phyloP scores from a whole-genome alignment of 2,113 vertebrate genomes.

The Piprites chloris region DNA sequence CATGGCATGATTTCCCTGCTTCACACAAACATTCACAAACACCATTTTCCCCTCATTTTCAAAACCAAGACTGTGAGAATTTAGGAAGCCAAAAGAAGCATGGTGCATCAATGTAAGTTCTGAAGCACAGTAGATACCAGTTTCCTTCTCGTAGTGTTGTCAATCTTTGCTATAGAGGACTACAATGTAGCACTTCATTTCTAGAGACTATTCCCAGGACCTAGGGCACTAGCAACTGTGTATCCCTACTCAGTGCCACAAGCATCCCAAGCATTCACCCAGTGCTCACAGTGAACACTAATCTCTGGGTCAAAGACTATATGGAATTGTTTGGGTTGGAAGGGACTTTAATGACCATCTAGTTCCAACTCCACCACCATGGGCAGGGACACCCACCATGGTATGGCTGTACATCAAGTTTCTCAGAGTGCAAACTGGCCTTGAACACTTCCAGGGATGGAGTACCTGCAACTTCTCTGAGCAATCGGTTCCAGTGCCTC shows the following conservation, averaged over 20 bases:
- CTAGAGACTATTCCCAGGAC: neutral
- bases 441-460: neutral
- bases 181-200: neutral
- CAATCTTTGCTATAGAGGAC: neutral
- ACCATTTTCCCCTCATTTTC: neutral
- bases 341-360: neutral
- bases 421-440: neutral
- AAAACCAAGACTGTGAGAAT: neutral
- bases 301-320: neutral
- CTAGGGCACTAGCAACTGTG: accelerated
- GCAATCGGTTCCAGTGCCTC: neutral
- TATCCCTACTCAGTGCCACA: neutral
- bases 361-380: neutral
- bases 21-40: neutral
- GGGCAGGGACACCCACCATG: neutral
- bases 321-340: neutral
- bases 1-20: neutral
- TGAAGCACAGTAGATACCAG: neutral
- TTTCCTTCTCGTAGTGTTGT: neutral
- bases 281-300: accelerated
- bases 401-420: neutral
- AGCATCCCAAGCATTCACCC: neutral
- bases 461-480: neutral
- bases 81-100: neutral
- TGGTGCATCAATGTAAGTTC: neutral